phyloP scores from a whole-genome alignment of 2,113 vertebrate genomes.

The Tachysurus fulvidraco region DNA sequence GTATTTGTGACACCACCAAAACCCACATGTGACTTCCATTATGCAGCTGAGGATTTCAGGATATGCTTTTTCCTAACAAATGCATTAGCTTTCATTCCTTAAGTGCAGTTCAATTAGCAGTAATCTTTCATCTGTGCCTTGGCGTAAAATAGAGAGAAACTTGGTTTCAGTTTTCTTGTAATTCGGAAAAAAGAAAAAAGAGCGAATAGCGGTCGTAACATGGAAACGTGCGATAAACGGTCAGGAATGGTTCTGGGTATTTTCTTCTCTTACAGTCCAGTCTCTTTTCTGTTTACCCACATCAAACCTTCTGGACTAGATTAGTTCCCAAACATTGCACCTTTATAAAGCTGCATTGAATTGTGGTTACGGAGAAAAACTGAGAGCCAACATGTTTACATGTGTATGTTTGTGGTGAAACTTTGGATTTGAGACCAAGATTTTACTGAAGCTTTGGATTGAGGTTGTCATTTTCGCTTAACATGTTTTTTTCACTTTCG shows the following conservation, averaged over 20 bases:
- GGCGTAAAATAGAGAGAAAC: constrained; percentile 64
- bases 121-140: constrained; percentile 64
- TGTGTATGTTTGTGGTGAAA: background rate
- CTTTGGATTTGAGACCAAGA: background rate
- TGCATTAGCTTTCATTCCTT: constrained; percentile 70
- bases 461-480: background rate
- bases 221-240: constrained; percentile 50
- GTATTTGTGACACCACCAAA: constrained; percentile 65
- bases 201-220: constrained; percentile 51
- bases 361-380: background rate
- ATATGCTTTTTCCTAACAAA: background rate
- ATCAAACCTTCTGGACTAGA: constrained; percentile 6
- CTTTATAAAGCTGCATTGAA: constrained; percentile 11
- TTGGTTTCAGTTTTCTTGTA: constrained; percentile 66
- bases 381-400: background rate
- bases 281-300: background rate
- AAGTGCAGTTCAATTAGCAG: constrained; percentile 63
- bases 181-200: constrained; percentile 56
- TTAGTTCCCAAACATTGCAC: constrained; percentile 17
- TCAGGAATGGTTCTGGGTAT: background rate
- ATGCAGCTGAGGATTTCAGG: constrained; percentile 63
- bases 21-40: constrained; percentile 75
- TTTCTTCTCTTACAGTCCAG: constrained; percentile 25
- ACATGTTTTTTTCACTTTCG: background rate
- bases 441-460: background rate